Evolutionary conservation across 2,888 invertebrate species (phyloP).

Genomic region (Amphipyra tragopoginis): DNA sequence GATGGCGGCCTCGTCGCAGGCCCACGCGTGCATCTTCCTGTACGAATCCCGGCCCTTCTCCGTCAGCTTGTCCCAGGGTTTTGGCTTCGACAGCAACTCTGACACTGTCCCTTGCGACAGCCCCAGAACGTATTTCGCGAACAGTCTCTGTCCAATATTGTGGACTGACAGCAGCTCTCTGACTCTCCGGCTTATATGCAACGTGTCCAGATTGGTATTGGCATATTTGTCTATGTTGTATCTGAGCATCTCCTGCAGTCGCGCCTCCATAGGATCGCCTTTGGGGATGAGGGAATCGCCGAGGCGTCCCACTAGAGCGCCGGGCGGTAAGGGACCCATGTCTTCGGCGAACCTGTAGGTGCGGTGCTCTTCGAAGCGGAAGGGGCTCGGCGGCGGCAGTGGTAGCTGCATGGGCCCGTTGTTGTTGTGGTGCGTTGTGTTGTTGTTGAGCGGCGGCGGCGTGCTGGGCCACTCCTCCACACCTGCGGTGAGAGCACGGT

Average conservation of each 20-base stretch:
- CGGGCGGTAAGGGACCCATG: slow-evolving; percentile 93
- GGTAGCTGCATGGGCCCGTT: slow-evolving; percentile 86
- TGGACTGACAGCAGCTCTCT: slow-evolving; percentile 98
- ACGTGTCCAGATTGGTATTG: slow-evolving; percentile 97
- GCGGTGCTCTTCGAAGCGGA: slow-evolving; percentile 95
- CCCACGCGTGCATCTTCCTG: slow-evolving; percentile 99
- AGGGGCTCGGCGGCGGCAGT: slow-evolving; percentile 91
- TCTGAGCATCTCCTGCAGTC: slow-evolving; percentile 97
- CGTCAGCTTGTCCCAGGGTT: slow-evolving; percentile 99
- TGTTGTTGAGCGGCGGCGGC: slow-evolving; percentile 89
- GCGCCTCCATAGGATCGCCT: slow-evolving; percentile 97
- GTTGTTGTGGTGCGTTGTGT: slow-evolving; percentile 89
- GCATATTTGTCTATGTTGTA: slow-evolving; percentile 99
- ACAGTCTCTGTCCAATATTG: slow-evolving; percentile 99
- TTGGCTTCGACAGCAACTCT: slow-evolving; percentile 99
- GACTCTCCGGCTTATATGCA: slow-evolving; percentile 97
- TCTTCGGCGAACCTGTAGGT: slow-evolving; percentile 96
- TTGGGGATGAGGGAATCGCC: slow-evolving; percentile 98
- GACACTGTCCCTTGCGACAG: slow-evolving; percentile 99
- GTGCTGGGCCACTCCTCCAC: slow-evolving; percentile 87
- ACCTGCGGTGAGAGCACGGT: slow-evolving; percentile 88
- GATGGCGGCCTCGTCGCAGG: slow-evolving; percentile 99
- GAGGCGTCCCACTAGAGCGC: slow-evolving; percentile 95
- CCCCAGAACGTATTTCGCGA: slow-evolving; percentile 99
- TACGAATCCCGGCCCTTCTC: slow-evolving; percentile 99